Conservation (phyloP, 2,797 vertebrate species). For the Phylloscopus collybita region DNA sequence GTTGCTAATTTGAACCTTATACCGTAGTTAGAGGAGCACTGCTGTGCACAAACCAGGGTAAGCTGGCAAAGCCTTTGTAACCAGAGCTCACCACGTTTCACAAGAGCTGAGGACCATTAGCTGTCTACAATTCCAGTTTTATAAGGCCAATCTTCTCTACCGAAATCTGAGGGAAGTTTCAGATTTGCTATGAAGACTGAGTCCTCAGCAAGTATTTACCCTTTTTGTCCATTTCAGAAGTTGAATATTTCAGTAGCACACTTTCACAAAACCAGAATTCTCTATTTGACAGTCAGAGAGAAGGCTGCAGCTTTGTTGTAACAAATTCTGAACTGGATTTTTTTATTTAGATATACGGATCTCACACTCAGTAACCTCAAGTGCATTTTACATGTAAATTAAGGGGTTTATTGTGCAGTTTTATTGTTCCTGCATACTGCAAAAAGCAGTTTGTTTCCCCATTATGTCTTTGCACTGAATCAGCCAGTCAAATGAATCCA, state of each 20-base stretch:
- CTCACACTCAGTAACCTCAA: not conserved
- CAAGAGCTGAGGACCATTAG: not conserved
- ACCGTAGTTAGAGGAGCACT: not conserved
- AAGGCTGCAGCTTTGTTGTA: not conserved
- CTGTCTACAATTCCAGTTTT: not conserved
- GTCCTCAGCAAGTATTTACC: not conserved
- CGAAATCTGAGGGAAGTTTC: not conserved
- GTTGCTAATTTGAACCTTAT: not conserved
- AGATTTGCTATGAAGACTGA: not conserved
- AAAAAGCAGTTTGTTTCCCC: not conserved
- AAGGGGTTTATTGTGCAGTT: not conserved
- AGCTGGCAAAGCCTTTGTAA: not conserved
- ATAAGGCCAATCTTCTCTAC: not conserved
- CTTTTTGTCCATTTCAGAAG: not conserved
- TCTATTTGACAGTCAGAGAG: not conserved
- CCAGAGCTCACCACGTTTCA: not conserved
- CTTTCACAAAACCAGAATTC: not conserved
- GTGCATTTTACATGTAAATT: not conserved
- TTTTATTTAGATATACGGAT: not conserved
- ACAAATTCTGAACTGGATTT: not conserved
- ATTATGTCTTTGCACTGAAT: not conserved
- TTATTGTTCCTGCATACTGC: not conserved
- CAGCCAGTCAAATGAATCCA: not conserved
- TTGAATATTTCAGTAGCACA: not conserved
- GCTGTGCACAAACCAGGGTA: not conserved